Percentiles rank a stretch among this genome's conserved stretches.
Conservation (phyloP, 1,140 invertebrate genomes). For the Helicorthomorpha holstii region DNA sequence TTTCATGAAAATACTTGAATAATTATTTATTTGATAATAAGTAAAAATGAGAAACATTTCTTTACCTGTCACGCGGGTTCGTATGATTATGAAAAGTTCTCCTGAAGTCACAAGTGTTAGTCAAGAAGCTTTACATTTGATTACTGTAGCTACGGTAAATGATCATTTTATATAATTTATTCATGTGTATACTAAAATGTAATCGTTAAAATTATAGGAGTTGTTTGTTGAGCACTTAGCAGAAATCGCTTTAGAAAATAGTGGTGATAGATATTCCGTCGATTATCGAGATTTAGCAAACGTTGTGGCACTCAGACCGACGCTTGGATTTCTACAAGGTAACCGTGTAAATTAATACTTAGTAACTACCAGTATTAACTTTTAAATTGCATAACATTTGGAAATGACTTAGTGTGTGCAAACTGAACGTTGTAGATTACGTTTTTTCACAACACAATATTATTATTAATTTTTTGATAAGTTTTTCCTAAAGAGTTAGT, state of each 20-base stretch:
- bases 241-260: slow-evolving; percentile 16
- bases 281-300: slow-evolving; percentile 20
- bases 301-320: slow-evolving; percentile 19
- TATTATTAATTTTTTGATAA: neutral
- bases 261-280: slow-evolving; percentile 13
- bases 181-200: neutral
- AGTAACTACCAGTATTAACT: no score
- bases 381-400: no score
- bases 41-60: neutral
- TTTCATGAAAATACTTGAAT: no score
- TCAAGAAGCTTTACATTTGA: slow-evolving; percentile 1
- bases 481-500: neutral
- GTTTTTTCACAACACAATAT: neutral
- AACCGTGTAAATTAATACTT: no score
- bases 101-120: slow-evolving; percentile 6
- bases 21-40: no score
- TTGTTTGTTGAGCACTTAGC: slow-evolving; percentile 21
- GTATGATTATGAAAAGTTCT: slow-evolving; percentile 7
- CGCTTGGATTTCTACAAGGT: slow-evolving; percentile 23
- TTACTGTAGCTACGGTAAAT: slow-evolving; percentile 1
- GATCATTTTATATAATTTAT: neutral
- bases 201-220: slow-evolving; percentile 14
- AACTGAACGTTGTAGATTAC: neutral
- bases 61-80: slow-evolving; percentile 1
- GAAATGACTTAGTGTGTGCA: neutral